These are phyloP conservation scores for Drosophila malerkotliana DNA, from an alignment of 1,140 invertebrate species.

Conservation along the genomic window DNA sequence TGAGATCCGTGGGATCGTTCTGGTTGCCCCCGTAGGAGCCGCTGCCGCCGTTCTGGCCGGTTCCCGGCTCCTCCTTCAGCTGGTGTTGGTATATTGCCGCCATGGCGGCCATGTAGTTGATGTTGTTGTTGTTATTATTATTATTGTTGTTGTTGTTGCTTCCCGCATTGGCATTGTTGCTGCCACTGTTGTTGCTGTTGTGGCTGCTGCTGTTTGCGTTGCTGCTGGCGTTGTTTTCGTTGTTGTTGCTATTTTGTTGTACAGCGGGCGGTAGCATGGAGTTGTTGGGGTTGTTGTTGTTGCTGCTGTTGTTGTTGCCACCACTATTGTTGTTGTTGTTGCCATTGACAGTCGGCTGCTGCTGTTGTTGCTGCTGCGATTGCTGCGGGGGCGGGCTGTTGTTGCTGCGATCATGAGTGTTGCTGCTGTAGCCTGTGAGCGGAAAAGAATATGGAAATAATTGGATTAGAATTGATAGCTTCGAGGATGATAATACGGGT, in stretches of 20 bases:
- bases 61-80: conserved; percentile 81
- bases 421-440: conserved; percentile 62
- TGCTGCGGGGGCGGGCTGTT: conserved; percentile 71
- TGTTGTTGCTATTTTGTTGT: conserved; percentile 28
- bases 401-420: conserved; percentile 63
- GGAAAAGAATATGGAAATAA: not conserved
- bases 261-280: conserved; percentile 68
- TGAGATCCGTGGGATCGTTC: conserved; percentile 80
- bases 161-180: conserved; percentile 55
- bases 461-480: conserved; percentile 15
- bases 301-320: conserved; percentile 37
- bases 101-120: conserved; percentile 74
- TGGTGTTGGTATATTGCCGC: conserved; percentile 74
- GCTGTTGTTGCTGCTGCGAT: conserved; percentile 53
- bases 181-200: conserved; percentile 38
- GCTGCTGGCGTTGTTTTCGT: conserved; percentile 26
- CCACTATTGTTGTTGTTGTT: conserved; percentile 16
- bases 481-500: not conserved
- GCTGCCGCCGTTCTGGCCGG: conserved; percentile 48
- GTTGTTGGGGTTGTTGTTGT: conserved; percentile 48
- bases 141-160: conserved; percentile 68
- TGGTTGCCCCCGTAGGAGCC: conserved; percentile 53
- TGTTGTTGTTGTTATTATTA: conserved; percentile 70
- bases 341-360: conserved; percentile 52
- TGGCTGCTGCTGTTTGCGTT: conserved; percentile 39